Evolutionary conservation across 2,113 vertebrate species (phyloP).

Genomic region (Actenoides lindsayi): DNA sequence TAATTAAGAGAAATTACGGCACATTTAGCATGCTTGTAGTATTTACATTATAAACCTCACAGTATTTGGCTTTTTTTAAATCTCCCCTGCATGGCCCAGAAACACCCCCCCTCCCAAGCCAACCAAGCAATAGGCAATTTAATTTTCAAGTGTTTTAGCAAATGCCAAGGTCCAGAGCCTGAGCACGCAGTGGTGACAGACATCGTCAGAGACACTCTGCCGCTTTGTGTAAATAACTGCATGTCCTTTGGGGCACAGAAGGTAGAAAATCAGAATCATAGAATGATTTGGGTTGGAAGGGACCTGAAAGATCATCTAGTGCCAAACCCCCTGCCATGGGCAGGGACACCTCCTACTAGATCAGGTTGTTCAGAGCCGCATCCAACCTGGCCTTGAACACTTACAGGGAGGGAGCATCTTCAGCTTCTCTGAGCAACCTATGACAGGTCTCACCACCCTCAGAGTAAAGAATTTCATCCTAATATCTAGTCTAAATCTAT

Average conservation of each 20-base stretch:
- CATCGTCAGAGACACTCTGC: fast-evolving
- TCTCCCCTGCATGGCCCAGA: neutral
- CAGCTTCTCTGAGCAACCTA: too few relatives aligned
- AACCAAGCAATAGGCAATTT: neutral
- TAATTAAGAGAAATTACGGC: neutral
- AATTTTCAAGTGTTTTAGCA: neutral
- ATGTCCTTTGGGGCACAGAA: neutral
- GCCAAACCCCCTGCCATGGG: neutral
- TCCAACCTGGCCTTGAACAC: neutral
- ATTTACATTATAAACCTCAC: neutral
- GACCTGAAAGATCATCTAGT: too few relatives aligned
- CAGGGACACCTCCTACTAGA: neutral
- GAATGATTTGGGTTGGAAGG: neutral
- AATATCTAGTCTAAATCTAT: too few relatives aligned
- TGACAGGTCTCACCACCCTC: too few relatives aligned
- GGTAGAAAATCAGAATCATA: neutral
- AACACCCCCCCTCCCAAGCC: neutral
- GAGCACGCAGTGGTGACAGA: fast-evolving
- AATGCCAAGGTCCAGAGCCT: neutral
- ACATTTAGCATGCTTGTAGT: neutral
- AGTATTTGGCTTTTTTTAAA: neutral
- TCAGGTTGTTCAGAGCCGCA: neutral
- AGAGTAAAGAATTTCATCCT: too few relatives aligned
- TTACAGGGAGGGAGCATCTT: too few relatives aligned
- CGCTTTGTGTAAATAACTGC: neutral